Conservation (phyloP, 37 sponge, comb jelly and placozoan species). For the Ianthella basta region DNA sequence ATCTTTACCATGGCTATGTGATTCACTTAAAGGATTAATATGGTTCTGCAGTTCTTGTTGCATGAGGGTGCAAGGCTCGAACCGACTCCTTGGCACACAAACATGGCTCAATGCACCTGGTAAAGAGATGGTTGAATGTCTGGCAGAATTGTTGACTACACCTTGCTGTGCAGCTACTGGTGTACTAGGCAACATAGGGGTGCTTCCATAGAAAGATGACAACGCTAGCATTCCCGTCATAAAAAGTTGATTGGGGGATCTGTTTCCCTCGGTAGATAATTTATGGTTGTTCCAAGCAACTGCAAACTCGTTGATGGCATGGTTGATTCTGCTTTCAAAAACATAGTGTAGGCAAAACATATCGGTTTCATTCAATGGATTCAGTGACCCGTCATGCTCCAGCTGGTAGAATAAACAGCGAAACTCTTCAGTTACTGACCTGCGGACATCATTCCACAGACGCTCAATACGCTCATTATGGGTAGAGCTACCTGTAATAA, state of each 20-base stretch:
- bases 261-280: slow-evolving; percentile 25
- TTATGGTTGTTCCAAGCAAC: slow-evolving; percentile 27
- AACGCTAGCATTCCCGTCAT: slow-evolving; percentile 25
- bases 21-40: too few species aligned
- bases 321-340: slow-evolving; percentile 1
- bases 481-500: slow-evolving; percentile 31
- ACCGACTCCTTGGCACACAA: too few species aligned
- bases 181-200: too few species aligned
- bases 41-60: too few species aligned
- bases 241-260: slow-evolving; percentile 29
- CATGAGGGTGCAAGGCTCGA: too few species aligned
- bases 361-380: slow-evolving; percentile 30
- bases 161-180: too few species aligned
- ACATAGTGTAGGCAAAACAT: slow-evolving; percentile 26
- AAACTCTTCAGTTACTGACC: slow-evolving; percentile 34
- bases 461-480: slow-evolving; percentile 35
- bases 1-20: too few species aligned
- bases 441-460: slow-evolving; percentile 32
- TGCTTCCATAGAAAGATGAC: too few species aligned
- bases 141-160: too few species aligned
- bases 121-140: too few species aligned
- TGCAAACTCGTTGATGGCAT: background rate
- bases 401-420: slow-evolving; percentile 33
- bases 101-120: too few species aligned
- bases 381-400: slow-evolving; percentile 9